phyloP scores from a whole-genome alignment of 2,113 vertebrate species.

The Scopus umbretta region DNA sequence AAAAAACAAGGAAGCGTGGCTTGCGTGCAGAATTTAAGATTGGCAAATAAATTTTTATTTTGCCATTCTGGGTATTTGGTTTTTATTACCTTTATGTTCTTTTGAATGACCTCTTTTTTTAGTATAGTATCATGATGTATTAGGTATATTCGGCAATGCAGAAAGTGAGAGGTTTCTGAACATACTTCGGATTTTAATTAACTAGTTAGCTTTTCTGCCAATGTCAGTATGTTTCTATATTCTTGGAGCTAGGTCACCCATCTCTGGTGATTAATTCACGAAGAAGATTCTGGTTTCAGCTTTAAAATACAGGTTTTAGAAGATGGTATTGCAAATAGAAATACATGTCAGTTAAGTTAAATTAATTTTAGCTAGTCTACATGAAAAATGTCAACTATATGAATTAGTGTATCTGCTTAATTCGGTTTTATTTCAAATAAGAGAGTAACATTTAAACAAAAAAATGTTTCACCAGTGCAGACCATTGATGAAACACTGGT shows the following conservation, averaged over 20 bases:
- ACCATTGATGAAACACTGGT: background rate
- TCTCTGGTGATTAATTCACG: background rate
- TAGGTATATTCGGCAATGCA: background rate
- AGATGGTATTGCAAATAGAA: background rate
- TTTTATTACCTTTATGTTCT: background rate
- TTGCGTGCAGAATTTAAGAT: background rate
- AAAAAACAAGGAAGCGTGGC: background rate
- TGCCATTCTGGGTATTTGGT: background rate
- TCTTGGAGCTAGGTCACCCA: background rate
- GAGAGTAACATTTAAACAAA: background rate
- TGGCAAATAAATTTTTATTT: background rate
- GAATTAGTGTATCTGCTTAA: background rate
- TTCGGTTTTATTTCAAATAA: background rate
- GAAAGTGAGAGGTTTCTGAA: background rate
- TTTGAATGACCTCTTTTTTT: background rate
- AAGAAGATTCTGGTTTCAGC: background rate
- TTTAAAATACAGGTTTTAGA: background rate
- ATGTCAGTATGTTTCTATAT: background rate
- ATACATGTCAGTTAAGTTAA: background rate
- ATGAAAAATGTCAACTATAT: background rate
- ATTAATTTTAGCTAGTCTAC: background rate
- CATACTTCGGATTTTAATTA: background rate
- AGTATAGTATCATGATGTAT: background rate
- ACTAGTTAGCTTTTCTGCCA: background rate
- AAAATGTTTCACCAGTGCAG: background rate